Conservation (phyloP, 2,797 vertebrate genomes). For the Enteromius fasciolatus region DNA sequence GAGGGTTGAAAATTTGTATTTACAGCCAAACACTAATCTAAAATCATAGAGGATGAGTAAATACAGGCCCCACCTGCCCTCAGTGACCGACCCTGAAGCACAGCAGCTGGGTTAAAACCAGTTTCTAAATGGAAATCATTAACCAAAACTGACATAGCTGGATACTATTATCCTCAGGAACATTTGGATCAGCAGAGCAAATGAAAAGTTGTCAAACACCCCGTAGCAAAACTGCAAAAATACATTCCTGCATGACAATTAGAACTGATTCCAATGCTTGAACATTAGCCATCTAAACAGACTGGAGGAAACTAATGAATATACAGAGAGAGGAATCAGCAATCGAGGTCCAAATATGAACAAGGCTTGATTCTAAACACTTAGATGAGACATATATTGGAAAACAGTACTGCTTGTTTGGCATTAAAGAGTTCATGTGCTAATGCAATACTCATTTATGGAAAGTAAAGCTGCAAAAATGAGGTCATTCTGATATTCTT, state of each 20-base stretch:
- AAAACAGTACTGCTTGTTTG: background rate
- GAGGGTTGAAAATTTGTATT: background rate
- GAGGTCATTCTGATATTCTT: background rate
- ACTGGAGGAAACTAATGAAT: conserved; percentile 10
- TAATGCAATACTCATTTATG: background rate
- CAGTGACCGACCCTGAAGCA: conserved; percentile 37
- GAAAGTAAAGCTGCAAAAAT: background rate
- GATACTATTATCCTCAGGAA: conserved; percentile 32
- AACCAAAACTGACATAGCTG: conserved; percentile 37
- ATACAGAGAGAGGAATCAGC: background rate
- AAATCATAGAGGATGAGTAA: conserved; percentile 13
- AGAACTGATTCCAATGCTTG: background rate
- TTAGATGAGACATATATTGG: background rate
- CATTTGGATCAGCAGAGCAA: conserved; percentile 17
- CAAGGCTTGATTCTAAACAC: background rate
- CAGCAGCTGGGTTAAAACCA: conserved; percentile 38
- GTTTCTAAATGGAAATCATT: conserved; percentile 40
- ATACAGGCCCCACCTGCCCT: conserved; percentile 22
- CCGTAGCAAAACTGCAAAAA: conserved; percentile 12
- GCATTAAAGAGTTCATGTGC: background rate
- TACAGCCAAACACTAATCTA: background rate
- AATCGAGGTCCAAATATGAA: background rate
- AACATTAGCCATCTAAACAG: conserved; percentile 4
- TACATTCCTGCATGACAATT: conserved; percentile 37
- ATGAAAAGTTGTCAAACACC: conserved; percentile 37